Percentiles rank a stretch among this genome's conserved stretches.
These are phyloP conservation scores for Leptocoma aspasia DNA, from an alignment of 2,113 vertebrate genomes.

Conservation along the genomic window DNA sequence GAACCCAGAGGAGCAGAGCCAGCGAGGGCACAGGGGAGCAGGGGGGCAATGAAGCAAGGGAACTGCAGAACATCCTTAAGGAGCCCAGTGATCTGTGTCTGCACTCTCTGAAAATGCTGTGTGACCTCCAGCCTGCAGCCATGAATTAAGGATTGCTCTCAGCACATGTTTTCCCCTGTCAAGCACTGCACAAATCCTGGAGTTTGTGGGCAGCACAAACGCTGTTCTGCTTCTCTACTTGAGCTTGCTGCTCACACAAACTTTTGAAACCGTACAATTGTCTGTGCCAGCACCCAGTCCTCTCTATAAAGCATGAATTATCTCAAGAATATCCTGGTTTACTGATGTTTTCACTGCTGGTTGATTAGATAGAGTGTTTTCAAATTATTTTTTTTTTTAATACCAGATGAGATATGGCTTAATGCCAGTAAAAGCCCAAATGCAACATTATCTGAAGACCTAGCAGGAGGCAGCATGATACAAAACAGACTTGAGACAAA, in stretches of 20 bases:
- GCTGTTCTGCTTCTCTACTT: background rate
- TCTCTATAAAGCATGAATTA: background rate
- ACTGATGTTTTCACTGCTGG: background rate
- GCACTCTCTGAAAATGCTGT: background rate
- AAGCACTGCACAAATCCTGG: background rate
- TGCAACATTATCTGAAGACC: background rate
- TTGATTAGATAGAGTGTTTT: background rate
- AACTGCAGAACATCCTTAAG: background rate
- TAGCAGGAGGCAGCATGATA: background rate
- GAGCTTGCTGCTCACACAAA: background rate
- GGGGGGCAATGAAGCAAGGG: background rate
- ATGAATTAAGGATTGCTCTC: background rate
- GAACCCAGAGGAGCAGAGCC: background rate
- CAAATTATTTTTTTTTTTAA: background rate
- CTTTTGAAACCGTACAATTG: background rate
- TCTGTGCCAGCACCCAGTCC: background rate
- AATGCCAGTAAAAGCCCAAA: background rate
- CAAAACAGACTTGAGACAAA: background rate
- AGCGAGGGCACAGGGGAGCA: background rate
- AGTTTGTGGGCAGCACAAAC: background rate
- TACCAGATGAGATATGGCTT: background rate
- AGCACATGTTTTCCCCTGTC: background rate
- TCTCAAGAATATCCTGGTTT: background rate
- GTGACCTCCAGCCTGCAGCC: background rate
- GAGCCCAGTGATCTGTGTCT: slow-evolving; percentile 6